phyloP scores from a whole-genome alignment of 2,797 vertebrate genomes.

The Chrysolophus pictus region DNA sequence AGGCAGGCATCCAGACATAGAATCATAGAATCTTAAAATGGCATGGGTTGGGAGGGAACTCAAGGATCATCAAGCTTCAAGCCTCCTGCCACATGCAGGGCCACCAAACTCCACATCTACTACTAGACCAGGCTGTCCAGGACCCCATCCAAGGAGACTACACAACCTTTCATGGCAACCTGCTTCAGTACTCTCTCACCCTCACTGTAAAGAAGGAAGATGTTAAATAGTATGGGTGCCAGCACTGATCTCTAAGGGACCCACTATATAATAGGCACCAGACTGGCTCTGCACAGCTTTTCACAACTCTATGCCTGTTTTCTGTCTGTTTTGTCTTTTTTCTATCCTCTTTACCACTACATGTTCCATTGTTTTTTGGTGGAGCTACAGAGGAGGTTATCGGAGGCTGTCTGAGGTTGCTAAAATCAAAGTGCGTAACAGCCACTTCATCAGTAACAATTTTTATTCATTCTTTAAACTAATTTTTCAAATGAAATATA shows the following conservation, averaged over 20 bases:
- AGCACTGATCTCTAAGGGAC: background rate
- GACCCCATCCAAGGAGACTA: too few species aligned
- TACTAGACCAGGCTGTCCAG: too few species aligned
- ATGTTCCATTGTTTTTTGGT: background rate
- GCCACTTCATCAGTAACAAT: background rate
- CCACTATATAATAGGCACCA: background rate
- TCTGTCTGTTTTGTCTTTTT: background rate
- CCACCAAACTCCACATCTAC: too few species aligned
- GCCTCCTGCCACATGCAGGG: too few species aligned
- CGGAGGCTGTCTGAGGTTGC: background rate
- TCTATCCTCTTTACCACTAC: background rate
- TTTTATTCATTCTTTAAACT: rapidly evolving
- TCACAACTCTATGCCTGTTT: background rate
- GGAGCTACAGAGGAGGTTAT: background rate
- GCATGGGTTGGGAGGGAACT: too few species aligned
- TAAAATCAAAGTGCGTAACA: background rate
- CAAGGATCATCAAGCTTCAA: too few species aligned
- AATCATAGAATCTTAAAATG: too few species aligned
- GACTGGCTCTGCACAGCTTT: background rate
- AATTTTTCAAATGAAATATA: background rate
- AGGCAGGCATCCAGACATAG: too few species aligned
- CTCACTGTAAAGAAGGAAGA: background rate
- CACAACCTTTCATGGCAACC: too few species aligned
- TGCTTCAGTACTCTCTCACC: too few species aligned
- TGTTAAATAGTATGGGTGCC: background rate